Evolutionary conservation across 2,113 vertebrate species (phyloP), one percentile per base, ranked within the genome.

Genomic region (Pristiophorus japonicus): DNA sequence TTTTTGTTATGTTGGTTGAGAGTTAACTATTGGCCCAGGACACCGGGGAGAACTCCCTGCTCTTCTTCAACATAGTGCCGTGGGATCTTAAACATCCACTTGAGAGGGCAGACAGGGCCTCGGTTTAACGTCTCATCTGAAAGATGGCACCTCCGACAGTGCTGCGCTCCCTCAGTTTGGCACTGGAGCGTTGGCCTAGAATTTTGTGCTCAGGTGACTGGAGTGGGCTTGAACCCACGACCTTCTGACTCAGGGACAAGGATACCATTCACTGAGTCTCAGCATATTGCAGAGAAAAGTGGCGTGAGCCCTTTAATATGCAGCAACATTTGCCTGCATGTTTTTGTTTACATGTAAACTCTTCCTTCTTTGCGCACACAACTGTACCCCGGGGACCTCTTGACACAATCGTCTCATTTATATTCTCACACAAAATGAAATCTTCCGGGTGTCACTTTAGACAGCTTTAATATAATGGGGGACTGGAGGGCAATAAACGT

Each of bases 331-430:
- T 47, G 45, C 42, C 70, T 91, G 92, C 67, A 92, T 92, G 78
- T 95, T 81, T 90, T 55, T 95, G 92, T 96, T 95, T 78, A 93
- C 91, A 55, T 81, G 66, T 95, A 95, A 96, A 91, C 75, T 96
- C 94, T 78, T 95, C 94, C 92, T 67, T 96, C 88, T 87, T 88
- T 96, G 92, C 51, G 91, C 90, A 95, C 78, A 81, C 81, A 59
- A 11, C 62, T 91, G 91, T 96, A 95, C 95, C 92, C 96, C 84
- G 73, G 96, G 95, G 96, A 94, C 85, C 95, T 78, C 94, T 96
- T 96, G 95, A 96, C 95, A 96, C 95, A 96, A 96, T 95, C 95
- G 90, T 96, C 96, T 95, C 96, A 96, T 96, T 96, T 96, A 96
- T 96, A 96, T 96, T 96, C 96, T 95, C 95, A 75, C 66, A 96